phyloP scores from a whole-genome alignment of 1,140 invertebrate genomes.

The Panagrolaimus sp. region DNA sequence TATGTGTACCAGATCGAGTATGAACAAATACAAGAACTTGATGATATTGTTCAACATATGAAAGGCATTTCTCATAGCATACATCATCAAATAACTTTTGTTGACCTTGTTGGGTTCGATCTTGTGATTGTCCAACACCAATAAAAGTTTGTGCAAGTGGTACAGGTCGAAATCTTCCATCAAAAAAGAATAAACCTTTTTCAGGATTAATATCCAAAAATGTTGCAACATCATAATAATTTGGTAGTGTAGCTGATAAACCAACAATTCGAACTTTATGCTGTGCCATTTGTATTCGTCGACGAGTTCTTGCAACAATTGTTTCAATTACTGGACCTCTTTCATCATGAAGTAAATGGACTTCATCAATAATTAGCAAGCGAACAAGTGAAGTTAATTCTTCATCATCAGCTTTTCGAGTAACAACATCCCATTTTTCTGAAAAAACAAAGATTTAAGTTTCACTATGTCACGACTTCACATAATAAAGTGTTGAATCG shows the following conservation, averaged over 20 bases:
- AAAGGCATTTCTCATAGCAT: constrained; percentile 98
- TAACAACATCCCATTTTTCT: constrained; percentile 99
- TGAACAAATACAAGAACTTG: constrained; percentile 94
- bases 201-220: constrained; percentile 77
- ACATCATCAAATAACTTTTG: too few relatives aligned
- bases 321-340: constrained; percentile 93
- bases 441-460: constrained; percentile 98
- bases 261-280: constrained; percentile 91
- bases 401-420: constrained; percentile 75
- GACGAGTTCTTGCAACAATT: constrained; percentile 80
- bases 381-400: constrained; percentile 92
- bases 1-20: constrained; percentile 94
- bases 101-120: constrained; percentile 94
- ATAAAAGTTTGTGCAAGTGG: constrained; percentile 97
- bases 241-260: constrained; percentile 90
- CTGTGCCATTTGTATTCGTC: constrained; percentile 82
- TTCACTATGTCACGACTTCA: too few relatives aligned
- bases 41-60: constrained; percentile 93
- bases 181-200: constrained; percentile 89
- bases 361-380: constrained; percentile 96
- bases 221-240: constrained; percentile 92
- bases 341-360: constrained; percentile 96
- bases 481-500: too few relatives aligned
- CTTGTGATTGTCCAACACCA: constrained; percentile 97
- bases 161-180: constrained; percentile 85